Conservation (phyloP, 2,797 vertebrate species). For the Bucorvus abyssinicus region DNA sequence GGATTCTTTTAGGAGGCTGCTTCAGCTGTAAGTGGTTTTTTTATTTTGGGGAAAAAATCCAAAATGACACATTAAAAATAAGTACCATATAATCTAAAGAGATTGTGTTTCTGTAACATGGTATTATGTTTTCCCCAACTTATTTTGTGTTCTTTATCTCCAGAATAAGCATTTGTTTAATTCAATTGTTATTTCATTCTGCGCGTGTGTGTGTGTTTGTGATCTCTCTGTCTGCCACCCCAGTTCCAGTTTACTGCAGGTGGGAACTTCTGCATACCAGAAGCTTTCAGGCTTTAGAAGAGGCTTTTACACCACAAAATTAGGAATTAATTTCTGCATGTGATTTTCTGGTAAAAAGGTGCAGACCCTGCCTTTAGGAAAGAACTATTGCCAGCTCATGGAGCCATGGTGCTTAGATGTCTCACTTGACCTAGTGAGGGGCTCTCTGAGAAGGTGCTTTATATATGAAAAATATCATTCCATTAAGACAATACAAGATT, state of each 20-base stretch:
- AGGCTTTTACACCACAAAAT: neutral
- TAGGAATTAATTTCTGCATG: neutral
- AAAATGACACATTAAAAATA: neutral
- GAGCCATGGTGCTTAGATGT: neutral
- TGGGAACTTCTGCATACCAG: neutral
- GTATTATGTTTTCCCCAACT: neutral
- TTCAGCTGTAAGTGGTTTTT: neutral
- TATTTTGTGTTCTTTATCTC: neutral
- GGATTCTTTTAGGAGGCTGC: neutral
- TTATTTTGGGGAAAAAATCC: neutral
- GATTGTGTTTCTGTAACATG: neutral
- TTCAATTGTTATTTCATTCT: neutral
- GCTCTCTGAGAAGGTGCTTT: neutral
- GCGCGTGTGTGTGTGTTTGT: rapidly evolving
- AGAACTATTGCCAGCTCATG: neutral
- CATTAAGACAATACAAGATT: neutral
- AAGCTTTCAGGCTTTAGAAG: neutral
- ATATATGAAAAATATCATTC: neutral
- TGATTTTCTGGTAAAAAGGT: neutral
- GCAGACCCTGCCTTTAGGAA: neutral
- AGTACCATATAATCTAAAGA: neutral
- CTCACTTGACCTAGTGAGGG: neutral
- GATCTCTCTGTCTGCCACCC: neutral
- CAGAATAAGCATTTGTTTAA: neutral
- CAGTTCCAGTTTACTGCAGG: neutral